Evolutionary conservation across 2,113 vertebrate genomes (phyloP).

Genomic region (Acanthisitta chloris): DNA sequence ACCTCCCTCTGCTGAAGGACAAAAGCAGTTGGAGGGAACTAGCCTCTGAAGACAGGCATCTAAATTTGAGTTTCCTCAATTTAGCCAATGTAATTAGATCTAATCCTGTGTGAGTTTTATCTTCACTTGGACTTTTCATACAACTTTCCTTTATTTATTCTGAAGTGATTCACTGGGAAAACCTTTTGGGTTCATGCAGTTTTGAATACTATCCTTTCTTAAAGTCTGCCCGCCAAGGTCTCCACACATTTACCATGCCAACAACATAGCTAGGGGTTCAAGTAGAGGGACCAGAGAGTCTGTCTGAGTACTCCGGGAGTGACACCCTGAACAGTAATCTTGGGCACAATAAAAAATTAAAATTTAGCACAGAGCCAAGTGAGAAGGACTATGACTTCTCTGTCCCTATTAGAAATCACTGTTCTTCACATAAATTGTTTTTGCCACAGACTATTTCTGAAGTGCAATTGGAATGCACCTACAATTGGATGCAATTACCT

Average conservation of each 20-base stretch:
- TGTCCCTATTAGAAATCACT: background rate
- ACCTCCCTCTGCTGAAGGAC: background rate
- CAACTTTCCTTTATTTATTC: background rate
- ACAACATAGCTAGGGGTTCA: background rate
- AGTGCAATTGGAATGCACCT: background rate
- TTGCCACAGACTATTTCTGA: background rate
- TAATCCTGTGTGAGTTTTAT: background rate
- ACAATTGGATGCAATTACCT: conserved; percentile 15
- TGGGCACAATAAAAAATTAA: background rate
- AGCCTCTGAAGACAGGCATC: background rate
- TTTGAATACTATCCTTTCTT: background rate
- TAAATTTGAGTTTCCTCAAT: background rate
- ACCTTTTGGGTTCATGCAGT: background rate
- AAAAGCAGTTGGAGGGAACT: background rate
- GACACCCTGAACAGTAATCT: background rate
- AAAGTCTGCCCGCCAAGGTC: background rate
- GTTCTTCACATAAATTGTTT: background rate
- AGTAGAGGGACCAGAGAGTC: background rate
- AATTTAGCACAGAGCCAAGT: background rate
- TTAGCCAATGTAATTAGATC: background rate
- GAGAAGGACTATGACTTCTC: background rate
- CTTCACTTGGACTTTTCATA: background rate
- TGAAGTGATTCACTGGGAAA: background rate
- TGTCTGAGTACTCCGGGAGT: background rate
- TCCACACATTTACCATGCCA: background rate